Base-by-base conservation (phyloP, 2,797 vertebrate species). In the Crenuchus spilurus region DNA sequence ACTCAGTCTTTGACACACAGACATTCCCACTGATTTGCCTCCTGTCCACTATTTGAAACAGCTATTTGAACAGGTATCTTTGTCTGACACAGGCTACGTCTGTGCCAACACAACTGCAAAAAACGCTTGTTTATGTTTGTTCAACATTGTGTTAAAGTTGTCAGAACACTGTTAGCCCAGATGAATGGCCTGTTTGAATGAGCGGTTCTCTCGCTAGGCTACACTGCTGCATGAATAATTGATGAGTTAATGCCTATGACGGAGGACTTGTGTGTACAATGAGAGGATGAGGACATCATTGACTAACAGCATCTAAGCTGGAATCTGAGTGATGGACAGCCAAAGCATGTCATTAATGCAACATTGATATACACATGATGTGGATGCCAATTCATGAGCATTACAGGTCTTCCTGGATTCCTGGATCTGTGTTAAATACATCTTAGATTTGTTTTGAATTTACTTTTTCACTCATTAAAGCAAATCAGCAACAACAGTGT, bases 211-310 rank as follows among this genome's bases (percentile, higher is more conserved):
- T 76, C 16, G 2, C 75, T 75, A 66, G 78, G 46, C 71, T 77
- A 75, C 2, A n/a, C 61, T 74, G 57, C 37, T n/a, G 37, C 18
- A 77, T 82, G 71, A 77, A 82, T 82, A 80, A 80, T 75, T 60
- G 52, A 82, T 52, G 60, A 75, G 66, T 24, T 66, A 55, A 62
- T 67, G 66, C 54, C 62, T 39, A 35, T 70, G 64, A 80, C 62
- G 51, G 67, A 77, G 60, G 16, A 63, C 49, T 60, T 33, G 67
- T 33, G 64, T 65, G 35, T 80, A 42, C 77, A 79, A 75, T 77
- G 51, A 31, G 66, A 16, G 60, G 39, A 22, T 20, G 51, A 52
- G 52, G 0, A 41, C 54, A 33, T 28, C 63, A 26, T n/a, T 35
- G 18, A 9, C 4, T 11, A 64, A 24, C n/a, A 28, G 48, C 2